Evolutionary conservation across 2,113 vertebrate genomes (phyloP).

Genomic region (Malurus melanocephalus): DNA sequence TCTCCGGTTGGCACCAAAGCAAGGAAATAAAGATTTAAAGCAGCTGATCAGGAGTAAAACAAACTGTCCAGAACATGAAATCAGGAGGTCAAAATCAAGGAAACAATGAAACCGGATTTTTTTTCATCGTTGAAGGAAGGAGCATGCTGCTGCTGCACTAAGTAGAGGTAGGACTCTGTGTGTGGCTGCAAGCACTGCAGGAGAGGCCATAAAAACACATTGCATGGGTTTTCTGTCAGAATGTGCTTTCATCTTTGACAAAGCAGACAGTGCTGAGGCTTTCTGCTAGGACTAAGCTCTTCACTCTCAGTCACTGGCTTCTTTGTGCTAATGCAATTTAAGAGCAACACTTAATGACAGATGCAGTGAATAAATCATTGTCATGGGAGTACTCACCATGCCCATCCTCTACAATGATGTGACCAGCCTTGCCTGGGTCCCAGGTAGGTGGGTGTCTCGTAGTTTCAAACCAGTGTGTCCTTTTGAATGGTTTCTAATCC

Average conservation of each 20-base stretch:
- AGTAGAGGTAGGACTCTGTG: neutral
- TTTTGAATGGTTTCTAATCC: neutral
- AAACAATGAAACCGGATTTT: neutral
- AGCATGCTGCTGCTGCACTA: neutral
- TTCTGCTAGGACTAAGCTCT: neutral
- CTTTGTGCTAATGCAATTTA: neutral
- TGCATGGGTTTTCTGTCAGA: neutral
- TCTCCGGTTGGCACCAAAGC: neutral
- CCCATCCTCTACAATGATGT: neutral
- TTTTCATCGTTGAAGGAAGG: neutral
- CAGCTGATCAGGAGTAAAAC: neutral
- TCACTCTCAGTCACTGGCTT: neutral
- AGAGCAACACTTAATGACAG: neutral
- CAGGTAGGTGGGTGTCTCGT: neutral
- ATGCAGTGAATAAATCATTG: neutral
- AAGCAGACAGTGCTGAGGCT: neutral
- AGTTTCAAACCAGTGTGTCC: neutral
- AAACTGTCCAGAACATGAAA: neutral
- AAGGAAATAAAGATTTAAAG: neutral
- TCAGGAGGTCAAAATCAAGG: neutral
- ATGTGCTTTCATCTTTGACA: neutral
- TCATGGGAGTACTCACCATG: neutral
- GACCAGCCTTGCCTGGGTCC: neutral
- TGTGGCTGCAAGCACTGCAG: neutral
- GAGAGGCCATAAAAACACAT: neutral